These are phyloP conservation scores for Drosophila persimilis DNA, from an alignment of 1,140 invertebrate species.

Conservation along the genomic window DNA sequence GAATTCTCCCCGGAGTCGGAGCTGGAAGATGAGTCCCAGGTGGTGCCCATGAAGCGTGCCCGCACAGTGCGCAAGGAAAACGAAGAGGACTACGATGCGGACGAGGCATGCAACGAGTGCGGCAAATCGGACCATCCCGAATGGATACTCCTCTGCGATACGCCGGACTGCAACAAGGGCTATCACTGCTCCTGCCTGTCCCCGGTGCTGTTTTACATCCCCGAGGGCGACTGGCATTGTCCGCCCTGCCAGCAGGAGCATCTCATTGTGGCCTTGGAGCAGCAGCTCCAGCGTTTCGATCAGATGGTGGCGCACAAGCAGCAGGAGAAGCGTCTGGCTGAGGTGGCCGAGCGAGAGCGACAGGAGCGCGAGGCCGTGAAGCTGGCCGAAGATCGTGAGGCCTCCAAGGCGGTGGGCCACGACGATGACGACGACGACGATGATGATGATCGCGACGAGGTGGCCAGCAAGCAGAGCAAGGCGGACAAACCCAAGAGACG, in stretches of 20 bases:
- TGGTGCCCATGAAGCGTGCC: conserved; percentile 86
- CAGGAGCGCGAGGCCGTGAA: conserved; percentile 31
- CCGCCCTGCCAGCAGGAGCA: conserved; percentile 95
- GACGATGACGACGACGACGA: conserved; percentile 36
- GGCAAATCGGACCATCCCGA: conserved; percentile 95
- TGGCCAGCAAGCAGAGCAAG: conserved; percentile 24
- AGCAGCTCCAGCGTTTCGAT: conserved; percentile 86
- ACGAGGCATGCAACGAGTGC: conserved; percentile 94
- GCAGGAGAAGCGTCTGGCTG: conserved; percentile 88
- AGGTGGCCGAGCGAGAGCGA: conserved; percentile 76
- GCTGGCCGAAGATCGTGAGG: conserved; percentile 29
- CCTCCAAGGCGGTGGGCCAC: conserved; percentile 9
- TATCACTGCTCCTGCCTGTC: conserved; percentile 97
- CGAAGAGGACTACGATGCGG: conserved; percentile 83
- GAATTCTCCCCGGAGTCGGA: conserved; percentile 93
- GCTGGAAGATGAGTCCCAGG: conserved; percentile 86
- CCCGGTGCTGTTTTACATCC: conserved; percentile 95
- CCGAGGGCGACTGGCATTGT: conserved; percentile 98
- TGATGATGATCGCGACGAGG: conserved; percentile 51
- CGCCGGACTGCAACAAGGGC: conserved; percentile 91
- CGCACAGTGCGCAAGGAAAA: conserved; percentile 87
- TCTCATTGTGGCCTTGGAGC: conserved; percentile 88
- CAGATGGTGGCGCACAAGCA: conserved; percentile 88
- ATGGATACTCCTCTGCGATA: conserved; percentile 97
- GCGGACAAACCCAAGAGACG: conserved; percentile 62